Evolutionary conservation across 1,140 invertebrate genomes (phyloP), one percentile per base, ranked within the genome.

Genomic region (Lepidurus apus): DNA sequence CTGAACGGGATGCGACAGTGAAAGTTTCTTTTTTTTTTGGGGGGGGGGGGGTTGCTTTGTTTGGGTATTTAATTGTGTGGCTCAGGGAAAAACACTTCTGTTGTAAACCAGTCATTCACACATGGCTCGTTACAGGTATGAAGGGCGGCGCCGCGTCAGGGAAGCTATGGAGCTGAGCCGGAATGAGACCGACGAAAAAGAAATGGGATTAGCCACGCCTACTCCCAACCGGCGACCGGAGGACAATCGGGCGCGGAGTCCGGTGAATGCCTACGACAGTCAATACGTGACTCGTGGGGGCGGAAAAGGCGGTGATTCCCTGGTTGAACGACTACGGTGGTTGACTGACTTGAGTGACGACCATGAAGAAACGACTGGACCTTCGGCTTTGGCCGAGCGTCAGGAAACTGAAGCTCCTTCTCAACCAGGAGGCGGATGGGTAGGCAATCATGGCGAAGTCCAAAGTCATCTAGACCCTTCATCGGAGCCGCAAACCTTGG

Each of bases 261-360:
- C 92, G 78, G 90, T 93, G 81, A 89, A 92, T 84, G 89, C 75
- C 82, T 85, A 83, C 89, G 81, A 82, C 85, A 24, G 73, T 34
- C 43, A 80, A 73, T 24, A 77, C 47, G 11, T 45, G 26, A 17
- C 44, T 44, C 53, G 43, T 11, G 24, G 13, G 7, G 73, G 42
- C 17, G 44, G 76, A 9, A 74, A 73, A 44, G 24, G 76, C 26
- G 73, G 45, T 11, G 89, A 89, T 78, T 93, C 92, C 0, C 83
- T 95, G 17, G 91, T 93, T 42, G 93, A 95, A 81, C 87, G 92
- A 74, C 94, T 94, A 78, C 89, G 91, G 73, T 90, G 93, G 81
- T 84, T 94, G 21, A 95, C 93, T 1, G 91, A 93, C 80, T 79
- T 65, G 73, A 74, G 75, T 47, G 77, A 47, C 13, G 91, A 93